Conservation (phyloP, 92 coral and sea anemone species). For the Diadumene lineata region DNA sequence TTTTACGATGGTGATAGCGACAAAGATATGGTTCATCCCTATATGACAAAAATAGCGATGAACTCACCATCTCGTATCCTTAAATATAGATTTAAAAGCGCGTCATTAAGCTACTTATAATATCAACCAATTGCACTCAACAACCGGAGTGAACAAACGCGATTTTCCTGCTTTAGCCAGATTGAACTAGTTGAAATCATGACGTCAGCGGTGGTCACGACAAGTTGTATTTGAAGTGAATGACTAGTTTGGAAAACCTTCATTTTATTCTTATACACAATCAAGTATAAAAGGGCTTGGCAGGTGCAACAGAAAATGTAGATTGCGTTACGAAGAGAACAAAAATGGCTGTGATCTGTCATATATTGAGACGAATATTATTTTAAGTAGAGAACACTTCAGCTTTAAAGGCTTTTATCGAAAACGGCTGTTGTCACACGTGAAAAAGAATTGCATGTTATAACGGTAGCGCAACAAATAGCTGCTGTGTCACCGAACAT, state of each 20-base stretch:
- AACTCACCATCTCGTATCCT: background rate
- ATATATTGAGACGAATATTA: too few relatives aligned
- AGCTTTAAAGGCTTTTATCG: too few relatives aligned
- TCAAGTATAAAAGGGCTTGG: too few relatives aligned
- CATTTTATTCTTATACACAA: too few relatives aligned
- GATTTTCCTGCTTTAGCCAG: background rate
- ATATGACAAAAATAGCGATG: background rate
- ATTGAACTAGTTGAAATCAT: background rate
- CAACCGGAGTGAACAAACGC: background rate
- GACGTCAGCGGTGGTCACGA: background rate
- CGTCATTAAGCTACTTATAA: background rate
- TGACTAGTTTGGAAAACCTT: background rate
- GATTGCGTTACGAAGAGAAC: background rate
- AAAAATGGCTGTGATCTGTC: too few relatives aligned
- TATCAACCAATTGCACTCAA: background rate
- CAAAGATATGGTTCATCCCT: background rate
- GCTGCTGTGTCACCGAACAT: too few relatives aligned
- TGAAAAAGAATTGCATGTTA: too few relatives aligned
- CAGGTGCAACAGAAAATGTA: background rate
- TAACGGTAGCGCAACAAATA: too few relatives aligned
- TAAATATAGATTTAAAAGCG: background rate
- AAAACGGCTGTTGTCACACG: too few relatives aligned
- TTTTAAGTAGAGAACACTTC: too few relatives aligned
- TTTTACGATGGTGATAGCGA: too few relatives aligned
- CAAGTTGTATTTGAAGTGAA: constrained; percentile 4